Conservation (phyloP, 2,797 vertebrate species). For the Sebastes reedi region DNA sequence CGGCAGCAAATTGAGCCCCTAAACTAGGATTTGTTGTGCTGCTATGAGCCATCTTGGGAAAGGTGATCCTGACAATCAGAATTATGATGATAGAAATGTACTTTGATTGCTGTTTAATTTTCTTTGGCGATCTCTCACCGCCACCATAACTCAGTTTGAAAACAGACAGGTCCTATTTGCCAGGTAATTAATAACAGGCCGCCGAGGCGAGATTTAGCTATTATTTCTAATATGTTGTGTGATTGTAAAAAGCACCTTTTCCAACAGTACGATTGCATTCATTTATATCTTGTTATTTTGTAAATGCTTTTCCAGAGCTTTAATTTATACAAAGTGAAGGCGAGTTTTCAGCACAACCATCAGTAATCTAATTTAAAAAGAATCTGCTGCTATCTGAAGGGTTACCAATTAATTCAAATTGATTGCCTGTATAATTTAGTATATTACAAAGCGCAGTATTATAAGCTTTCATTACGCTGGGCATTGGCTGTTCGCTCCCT, state of each 20-base stretch:
- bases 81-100: slow-evolving; percentile 92
- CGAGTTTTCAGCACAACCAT: slow-evolving; percentile 70
- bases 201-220: slow-evolving; percentile 89
- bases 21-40: slow-evolving; percentile 90
- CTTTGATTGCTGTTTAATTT: slow-evolving; percentile 91
- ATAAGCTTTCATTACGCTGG: slow-evolving; percentile 64
- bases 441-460: slow-evolving; percentile 66
- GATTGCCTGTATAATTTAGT: slow-evolving; percentile 73
- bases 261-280: slow-evolving; percentile 94
- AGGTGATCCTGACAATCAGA: slow-evolving; percentile 88
- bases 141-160: slow-evolving; percentile 75
- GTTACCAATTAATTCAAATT: slow-evolving; percentile 75
- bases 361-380: slow-evolving; percentile 78
- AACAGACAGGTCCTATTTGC: slow-evolving; percentile 84
- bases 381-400: slow-evolving; percentile 69
- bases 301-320: slow-evolving; percentile 81
- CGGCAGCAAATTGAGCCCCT: slow-evolving; percentile 89
- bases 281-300: slow-evolving; percentile 92
- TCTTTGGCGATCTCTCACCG: slow-evolving; percentile 78
- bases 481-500: slow-evolving; percentile 38
- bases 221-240: slow-evolving; percentile 96
- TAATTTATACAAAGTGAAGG: slow-evolving; percentile 83
- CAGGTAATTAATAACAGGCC: slow-evolving; percentile 86
- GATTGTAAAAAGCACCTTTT: slow-evolving; percentile 96
- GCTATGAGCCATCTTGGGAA: slow-evolving; percentile 83